Evolutionary conservation across 1,140 invertebrate species (phyloP).

Genomic region (Lerema accius): DNA sequence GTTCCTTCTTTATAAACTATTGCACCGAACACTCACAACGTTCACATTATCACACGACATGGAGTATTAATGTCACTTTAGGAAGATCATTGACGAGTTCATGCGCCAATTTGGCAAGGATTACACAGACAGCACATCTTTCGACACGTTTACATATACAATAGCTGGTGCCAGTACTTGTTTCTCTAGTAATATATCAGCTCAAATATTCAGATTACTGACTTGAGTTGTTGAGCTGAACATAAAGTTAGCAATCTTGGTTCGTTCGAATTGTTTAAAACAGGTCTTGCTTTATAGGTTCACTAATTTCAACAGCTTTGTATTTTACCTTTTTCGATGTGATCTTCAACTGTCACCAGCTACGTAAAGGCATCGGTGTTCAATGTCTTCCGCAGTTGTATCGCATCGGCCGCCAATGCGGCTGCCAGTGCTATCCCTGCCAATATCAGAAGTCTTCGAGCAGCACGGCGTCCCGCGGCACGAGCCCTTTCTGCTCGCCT

Average conservation of each 20-base stretch:
- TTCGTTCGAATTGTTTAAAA: too few species aligned
- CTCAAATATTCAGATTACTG: too few species aligned
- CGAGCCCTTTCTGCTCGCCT: constrained; percentile 90
- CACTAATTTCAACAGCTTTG: too few species aligned
- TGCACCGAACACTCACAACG: constrained; percentile 11
- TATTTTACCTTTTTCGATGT: too few species aligned
- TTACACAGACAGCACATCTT: not conserved
- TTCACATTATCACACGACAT: not conserved
- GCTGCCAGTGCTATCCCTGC: constrained; percentile 72
- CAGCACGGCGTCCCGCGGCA: constrained; percentile 88
- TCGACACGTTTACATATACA: too few species aligned
- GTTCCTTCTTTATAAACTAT: constrained; percentile 10
- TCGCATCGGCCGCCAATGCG: constrained; percentile 64
- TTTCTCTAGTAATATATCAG: too few species aligned
- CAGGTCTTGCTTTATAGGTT: too few species aligned
- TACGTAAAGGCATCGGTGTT: not conserved
- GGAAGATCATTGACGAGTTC: not conserved
- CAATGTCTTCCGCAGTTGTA: constrained; percentile 4
- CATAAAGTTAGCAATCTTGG: too few species aligned
- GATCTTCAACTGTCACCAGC: too few species aligned
- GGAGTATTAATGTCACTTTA: not conserved
- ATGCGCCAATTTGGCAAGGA: constrained; percentile 9
- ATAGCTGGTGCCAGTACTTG: too few species aligned
- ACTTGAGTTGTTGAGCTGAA: too few species aligned
- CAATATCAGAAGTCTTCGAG: constrained; percentile 80